Evolutionary conservation across 1,140 invertebrate species (phyloP).

Genomic region (Neodiprion pinetum): DNA sequence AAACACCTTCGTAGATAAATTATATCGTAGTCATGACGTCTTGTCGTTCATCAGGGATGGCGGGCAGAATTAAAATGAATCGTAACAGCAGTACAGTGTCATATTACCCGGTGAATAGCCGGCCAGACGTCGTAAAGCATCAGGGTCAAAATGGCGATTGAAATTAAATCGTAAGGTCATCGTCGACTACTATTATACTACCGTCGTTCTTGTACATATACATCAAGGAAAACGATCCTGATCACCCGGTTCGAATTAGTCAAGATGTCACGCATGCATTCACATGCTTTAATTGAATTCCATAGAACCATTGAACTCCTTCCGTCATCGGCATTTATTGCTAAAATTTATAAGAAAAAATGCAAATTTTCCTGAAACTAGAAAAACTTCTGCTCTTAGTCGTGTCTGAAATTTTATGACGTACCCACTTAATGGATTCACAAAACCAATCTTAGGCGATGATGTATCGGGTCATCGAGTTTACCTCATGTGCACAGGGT

Average conservation of each 20-base stretch:
- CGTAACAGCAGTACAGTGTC: not conserved
- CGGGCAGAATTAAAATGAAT: not conserved
- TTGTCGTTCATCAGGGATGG: not conserved
- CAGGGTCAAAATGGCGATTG: not conserved
- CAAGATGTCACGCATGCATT: too few species aligned
- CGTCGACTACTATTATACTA: not conserved
- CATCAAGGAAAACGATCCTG: slow-evolving; percentile 1
- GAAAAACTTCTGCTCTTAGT: too few species aligned
- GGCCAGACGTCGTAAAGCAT: not conserved
- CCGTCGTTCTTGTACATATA: not conserved
- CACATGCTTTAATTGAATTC: too few species aligned
- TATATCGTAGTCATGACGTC: not conserved
- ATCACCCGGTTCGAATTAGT: not conserved
- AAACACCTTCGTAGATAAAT: not conserved
- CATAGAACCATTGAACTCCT: too few species aligned
- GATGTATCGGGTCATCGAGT: too few species aligned
- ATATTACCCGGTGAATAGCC: not conserved
- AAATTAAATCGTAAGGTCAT: not conserved
- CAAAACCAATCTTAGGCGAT: too few species aligned
- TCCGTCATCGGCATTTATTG: too few species aligned
- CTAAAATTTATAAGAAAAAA: too few species aligned
- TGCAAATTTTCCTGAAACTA: too few species aligned
- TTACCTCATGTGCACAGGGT: too few species aligned
- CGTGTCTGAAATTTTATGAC: too few species aligned
- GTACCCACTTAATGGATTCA: too few species aligned